Base-by-base conservation (phyloP, 2,113 vertebrate species). In the Aspiorhynchus laticeps region DNA sequence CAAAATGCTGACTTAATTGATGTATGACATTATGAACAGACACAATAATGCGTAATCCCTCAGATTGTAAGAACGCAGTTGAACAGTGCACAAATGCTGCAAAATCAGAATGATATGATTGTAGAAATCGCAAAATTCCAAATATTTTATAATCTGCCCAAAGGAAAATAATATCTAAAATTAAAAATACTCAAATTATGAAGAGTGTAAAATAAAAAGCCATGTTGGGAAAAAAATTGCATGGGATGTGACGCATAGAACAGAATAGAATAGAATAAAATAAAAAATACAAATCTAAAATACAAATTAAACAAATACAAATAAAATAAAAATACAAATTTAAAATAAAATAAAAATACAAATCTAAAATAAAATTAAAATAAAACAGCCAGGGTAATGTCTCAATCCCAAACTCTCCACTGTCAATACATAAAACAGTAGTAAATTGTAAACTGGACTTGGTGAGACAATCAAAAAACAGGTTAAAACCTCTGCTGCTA, bases 1-100 rank as follows among this genome's bases (percentile, higher is more conserved):
- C 63, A 51, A 71, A 83, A 83, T 31, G 65, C 81, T 51, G 63
- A 83, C 11, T 51, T 83, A 67, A 53, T 26, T 51, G 81, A 83
- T n/a, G 43, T 24, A 48, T 24, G 63, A 33, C 31, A 51, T 51
- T 24, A 31, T 14, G 41, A 33, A 36, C 48, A 43, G 36, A 65
- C 38, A 17, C 36, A 8, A 80, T 43, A 61, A n/a, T 24, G 36
- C 12, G 17, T 10, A 53, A 77, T 77, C 67, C 17, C 17, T 11
- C 8, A 77, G 36, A 41, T 9, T 21, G 31, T 36, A 73, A 8
- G 36, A 73, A 26, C 41, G 41, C 63, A 67, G 5, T 17, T 17
- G 17, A 33, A 36, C 41, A 1, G 38, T 28, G 46, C 74, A 28
- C n/a, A 38, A 38, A n/a, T n/a, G 21, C 69, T 1, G 19, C 69